Evolutionary conservation across 2,888 invertebrate genomes (phyloP), one percentile per base, ranked within the genome.

Genomic region (Microctonus hyperodae): DNA sequence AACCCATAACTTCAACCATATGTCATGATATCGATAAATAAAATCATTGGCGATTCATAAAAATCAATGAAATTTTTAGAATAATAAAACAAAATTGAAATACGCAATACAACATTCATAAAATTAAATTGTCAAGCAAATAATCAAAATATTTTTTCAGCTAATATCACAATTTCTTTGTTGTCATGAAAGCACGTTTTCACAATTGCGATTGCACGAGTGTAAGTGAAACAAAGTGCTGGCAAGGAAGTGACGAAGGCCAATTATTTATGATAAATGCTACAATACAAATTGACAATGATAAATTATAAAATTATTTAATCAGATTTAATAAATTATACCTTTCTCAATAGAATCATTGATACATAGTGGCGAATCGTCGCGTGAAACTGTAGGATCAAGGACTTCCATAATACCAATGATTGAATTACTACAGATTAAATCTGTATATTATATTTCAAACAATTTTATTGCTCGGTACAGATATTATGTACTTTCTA

Each of bases 311-410:
- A 55, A 25, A 13, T 58, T 7, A 13, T 20, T 16, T n/a, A n/a
- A n/a, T n/a, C n/a, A 28, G 28, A 37, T 40, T 4, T 22, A 11
- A 10, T 10, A 62, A 65, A 61, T 64, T 72, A 58, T 35, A 83
- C 83, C 79, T 80, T 76, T 80, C 40, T 81, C 79, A 37, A 79
- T 35, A 11, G 77, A 78, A 70, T 83, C 82, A 68, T 83, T 82
- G 67, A 81, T 64, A 64, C 78, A 81, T 6, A 83, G 73, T 57
- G 82, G 82, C 61, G 78, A 80, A 70, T 84, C 81, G 67, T 84
- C 83, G 62, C 80, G 78, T 3, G 79, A 76, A 31, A 81, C 72
- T 57, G 78, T 81, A 10, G 83, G 80, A 75, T 83, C 83, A 48
- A 84, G 68, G n/a, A 83, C 78, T 73, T 82, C 82, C 82, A 84